Evolutionary conservation across 2,113 vertebrate genomes (phyloP), one percentile per base, ranked within the genome.

Genomic region (Esox niger): DNA sequence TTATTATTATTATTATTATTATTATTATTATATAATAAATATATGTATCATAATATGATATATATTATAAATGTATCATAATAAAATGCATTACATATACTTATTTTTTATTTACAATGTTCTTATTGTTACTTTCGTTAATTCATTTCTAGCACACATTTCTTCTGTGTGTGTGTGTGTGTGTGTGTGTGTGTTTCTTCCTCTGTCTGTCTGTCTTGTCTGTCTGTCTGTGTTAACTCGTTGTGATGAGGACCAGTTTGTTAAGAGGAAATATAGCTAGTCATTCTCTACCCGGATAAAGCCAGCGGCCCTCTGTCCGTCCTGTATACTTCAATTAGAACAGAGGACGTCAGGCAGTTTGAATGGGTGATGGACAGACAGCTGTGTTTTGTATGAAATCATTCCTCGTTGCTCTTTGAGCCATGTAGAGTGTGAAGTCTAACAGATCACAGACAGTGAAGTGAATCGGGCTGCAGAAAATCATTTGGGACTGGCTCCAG

Each of bases 281-380:
- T 29, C 27, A 26, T 6, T 56, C 54, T 26, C 11, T 56, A 7
- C 6, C 0, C 11, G 15, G 11, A 20, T 26, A 58, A 43, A 52
- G 57, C 6, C 64, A 13, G 29, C 9, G 70, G 63, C 62, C 66
- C 68, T 75, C 68, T 74, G 70, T 76, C 83, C 76, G 69, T 83
- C 71, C 75, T 84, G 78, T 77, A 73, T 80, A 77, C 75, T 81
- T 79, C 83, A 86, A 86, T 81, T 77, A 78, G 79, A 88, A 75
- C 84, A 76, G 76, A 81, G 81, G 74, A n/a, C 84, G 80, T 88
- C 82, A 82, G 78, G 80, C 79, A 84, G 86, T 86, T 87, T 79
- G 59, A 71, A 4, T 13, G 82, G 76, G 84, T 86, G 85, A 84
- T 86, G 86, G 84, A 88, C 79, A 88, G 81, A 82, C 2, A 68